These are phyloP conservation scores for Rambutsinella grinnellia DNA, from an alignment of 2,888 invertebrate genomes.

Conservation along the genomic window DNA sequence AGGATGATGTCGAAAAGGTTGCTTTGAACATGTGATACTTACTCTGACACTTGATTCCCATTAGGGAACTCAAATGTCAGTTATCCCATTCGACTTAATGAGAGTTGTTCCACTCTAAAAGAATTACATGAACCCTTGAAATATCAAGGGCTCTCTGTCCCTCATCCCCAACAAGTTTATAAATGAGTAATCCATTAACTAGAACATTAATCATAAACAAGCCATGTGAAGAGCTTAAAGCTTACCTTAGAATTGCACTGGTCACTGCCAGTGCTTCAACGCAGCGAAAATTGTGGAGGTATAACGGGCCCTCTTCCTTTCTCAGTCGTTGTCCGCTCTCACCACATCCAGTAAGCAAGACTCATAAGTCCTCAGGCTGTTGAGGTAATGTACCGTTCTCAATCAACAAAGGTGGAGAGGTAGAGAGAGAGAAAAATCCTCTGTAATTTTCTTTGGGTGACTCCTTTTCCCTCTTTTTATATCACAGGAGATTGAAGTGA, in stretches of 20 bases:
- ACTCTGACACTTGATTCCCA: too few species aligned
- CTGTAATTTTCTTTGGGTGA: slow-evolving; percentile 27
- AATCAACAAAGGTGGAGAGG: slow-evolving; percentile 16
- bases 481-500: too few species aligned
- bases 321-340: slow-evolving; percentile 28
- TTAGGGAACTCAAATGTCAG: too few species aligned
- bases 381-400: slow-evolving; percentile 44
- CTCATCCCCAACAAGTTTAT: too few species aligned
- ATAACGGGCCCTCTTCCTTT: slow-evolving; percentile 26
- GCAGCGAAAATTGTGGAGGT: slow-evolving; percentile 27
- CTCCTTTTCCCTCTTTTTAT: slow-evolving; percentile 27
- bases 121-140: too few species aligned
- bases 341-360: slow-evolving; percentile 41
- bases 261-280: slow-evolving; percentile 62
- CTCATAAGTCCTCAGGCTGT: background rate
- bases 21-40: too few species aligned
- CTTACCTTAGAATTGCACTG: slow-evolving; percentile 64
- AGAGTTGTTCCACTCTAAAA: too few species aligned
- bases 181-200: background rate
- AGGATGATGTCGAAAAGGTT: too few species aligned
- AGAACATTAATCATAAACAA: too few species aligned
- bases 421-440: slow-evolving; percentile 8
- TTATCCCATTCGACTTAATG: too few species aligned
- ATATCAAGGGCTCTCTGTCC: too few species aligned
- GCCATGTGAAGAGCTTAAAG: too few species aligned